A percentile compares a stretch with the other conserved stretches of the same genome.
Evolutionary conservation across 2,888 invertebrate species (phyloP).

Genomic region (Aphelenchoides bicaudatus): DNA sequence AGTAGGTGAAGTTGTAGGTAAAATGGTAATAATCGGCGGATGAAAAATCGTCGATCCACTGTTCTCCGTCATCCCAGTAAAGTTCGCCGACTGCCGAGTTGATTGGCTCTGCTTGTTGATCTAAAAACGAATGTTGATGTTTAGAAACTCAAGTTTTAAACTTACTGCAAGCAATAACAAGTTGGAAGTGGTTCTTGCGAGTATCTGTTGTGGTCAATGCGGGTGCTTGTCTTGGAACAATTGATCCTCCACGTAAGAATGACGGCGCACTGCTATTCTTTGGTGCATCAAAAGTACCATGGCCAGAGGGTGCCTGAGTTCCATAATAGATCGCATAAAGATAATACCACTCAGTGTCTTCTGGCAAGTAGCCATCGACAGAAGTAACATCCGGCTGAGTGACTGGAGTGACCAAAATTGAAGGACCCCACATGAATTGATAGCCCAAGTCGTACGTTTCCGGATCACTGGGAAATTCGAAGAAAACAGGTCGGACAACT

Average conservation of each 20-base stretch:
- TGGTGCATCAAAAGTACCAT: conserved; percentile 42
- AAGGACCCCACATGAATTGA: conserved; percentile 56
- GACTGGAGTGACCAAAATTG: conserved; percentile 51
- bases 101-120: neutral
- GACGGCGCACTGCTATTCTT: conserved; percentile 42
- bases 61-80: conserved; percentile 51
- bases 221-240: conserved; percentile 65
- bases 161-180: conserved; percentile 67
- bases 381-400: conserved; percentile 36
- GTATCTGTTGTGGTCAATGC: conserved; percentile 47
- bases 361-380: conserved; percentile 61
- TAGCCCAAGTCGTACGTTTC: conserved; percentile 41
- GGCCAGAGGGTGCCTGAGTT: conserved; percentile 34
- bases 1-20: conserved; percentile 20
- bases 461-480: conserved; percentile 40
- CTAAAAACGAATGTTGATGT: neutral
- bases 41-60: conserved; percentile 31
- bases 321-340: conserved; percentile 37
- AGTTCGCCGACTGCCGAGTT: conserved; percentile 39
- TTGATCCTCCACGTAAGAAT: conserved; percentile 64
- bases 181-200: conserved; percentile 69
- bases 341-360: conserved; percentile 59
- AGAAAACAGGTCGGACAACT: conserved; percentile 39
- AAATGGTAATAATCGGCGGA: conserved; percentile 32
- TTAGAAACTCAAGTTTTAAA: neutral